A percentile compares a stretch with the other conserved stretches of the same genome.
These are phyloP conservation scores for Tanytarsus gracilentus DNA, from an alignment of 2,888 invertebrate species.

Conservation along the genomic window DNA sequence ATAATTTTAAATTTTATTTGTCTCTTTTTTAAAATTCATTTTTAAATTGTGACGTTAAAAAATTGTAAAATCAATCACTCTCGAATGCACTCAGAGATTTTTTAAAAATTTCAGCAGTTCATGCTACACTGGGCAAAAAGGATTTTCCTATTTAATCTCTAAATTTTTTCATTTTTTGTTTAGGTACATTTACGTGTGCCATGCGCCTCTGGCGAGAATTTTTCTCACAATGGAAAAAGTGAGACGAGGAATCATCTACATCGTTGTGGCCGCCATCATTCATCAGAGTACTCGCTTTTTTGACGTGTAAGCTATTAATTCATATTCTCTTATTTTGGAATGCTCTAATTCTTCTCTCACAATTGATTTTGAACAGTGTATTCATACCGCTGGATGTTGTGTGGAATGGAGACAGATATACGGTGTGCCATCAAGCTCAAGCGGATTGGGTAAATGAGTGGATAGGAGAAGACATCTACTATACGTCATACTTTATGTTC, in stretches of 20 bases:
- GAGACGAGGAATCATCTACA: slow-evolving; percentile 66
- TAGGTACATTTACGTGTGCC: slow-evolving; percentile 88
- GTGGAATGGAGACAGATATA: slow-evolving; percentile 60
- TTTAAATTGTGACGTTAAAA: too few species aligned
- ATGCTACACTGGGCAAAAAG: too few species aligned
- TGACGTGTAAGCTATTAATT: slow-evolving; percentile 48
- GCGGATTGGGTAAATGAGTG: slow-evolving; percentile 62
- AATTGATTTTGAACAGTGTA: slow-evolving; percentile 33
- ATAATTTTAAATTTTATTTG: too few species aligned
- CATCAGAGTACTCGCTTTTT: slow-evolving; percentile 79
- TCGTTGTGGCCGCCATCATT: slow-evolving; percentile 66
- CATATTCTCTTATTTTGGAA: neutral
- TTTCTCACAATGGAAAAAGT: slow-evolving; percentile 65
- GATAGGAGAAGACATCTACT: slow-evolving; percentile 66
- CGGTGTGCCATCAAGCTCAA: slow-evolving; percentile 55
- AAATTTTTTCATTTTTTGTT: too few species aligned
- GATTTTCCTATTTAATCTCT: too few species aligned
- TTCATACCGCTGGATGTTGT: slow-evolving; percentile 52
- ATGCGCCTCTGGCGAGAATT: slow-evolving; percentile 79
- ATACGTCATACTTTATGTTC: slow-evolving; percentile 72
- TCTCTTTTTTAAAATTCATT: too few species aligned
- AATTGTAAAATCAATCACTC: too few species aligned
- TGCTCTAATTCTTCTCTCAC: neutral
- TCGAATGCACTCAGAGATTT: too few species aligned
- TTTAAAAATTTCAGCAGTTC: too few species aligned